Percentiles rank a stretch among this genome's conserved stretches.
Conservation (phyloP, 1,140 invertebrate species). For the Halesus radiatus region DNA sequence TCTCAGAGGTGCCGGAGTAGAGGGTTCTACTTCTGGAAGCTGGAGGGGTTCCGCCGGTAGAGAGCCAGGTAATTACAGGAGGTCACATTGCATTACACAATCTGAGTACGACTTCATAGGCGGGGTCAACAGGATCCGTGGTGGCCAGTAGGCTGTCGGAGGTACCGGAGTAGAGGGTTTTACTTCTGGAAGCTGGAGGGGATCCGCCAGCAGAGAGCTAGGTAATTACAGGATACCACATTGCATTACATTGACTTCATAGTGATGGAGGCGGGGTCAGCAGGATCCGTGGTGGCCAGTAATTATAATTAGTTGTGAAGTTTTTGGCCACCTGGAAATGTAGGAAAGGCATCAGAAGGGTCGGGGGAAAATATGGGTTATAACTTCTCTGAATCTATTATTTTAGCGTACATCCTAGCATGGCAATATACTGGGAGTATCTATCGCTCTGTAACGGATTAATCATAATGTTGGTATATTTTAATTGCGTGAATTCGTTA, state of each 20-base stretch:
- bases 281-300: conserved; percentile 64
- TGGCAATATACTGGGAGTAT: too few relatives aligned
- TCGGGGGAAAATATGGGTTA: too few relatives aligned
- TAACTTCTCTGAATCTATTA: too few relatives aligned
- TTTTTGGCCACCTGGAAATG: too few relatives aligned
- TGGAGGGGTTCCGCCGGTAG: conserved; percentile 59
- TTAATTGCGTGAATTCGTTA: too few relatives aligned
- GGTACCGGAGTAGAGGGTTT: conserved; percentile 60
- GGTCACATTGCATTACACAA: too few relatives aligned
- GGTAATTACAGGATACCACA: conserved; percentile 42
- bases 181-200: conserved; percentile 66
- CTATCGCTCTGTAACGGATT: too few relatives aligned
- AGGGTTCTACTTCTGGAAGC: conserved; percentile 66
- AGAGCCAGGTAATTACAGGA: conserved; percentile 51
- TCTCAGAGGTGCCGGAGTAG: conserved; percentile 61
- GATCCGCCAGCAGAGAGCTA: conserved; percentile 53
- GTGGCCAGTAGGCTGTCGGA: conserved; percentile 64
- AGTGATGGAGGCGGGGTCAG: conserved; percentile 53
- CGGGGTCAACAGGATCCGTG: conserved; percentile 61
- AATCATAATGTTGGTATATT: too few relatives aligned
- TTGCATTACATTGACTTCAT: conserved; percentile 55
- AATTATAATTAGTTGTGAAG: too few relatives aligned
- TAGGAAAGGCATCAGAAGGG: too few relatives aligned
- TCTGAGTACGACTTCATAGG: conserved; percentile 55
- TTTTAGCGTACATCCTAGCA: too few relatives aligned